Evolutionary conservation across 2,888 invertebrate species (phyloP).

Genomic region (Limnephilus lunatus): DNA sequence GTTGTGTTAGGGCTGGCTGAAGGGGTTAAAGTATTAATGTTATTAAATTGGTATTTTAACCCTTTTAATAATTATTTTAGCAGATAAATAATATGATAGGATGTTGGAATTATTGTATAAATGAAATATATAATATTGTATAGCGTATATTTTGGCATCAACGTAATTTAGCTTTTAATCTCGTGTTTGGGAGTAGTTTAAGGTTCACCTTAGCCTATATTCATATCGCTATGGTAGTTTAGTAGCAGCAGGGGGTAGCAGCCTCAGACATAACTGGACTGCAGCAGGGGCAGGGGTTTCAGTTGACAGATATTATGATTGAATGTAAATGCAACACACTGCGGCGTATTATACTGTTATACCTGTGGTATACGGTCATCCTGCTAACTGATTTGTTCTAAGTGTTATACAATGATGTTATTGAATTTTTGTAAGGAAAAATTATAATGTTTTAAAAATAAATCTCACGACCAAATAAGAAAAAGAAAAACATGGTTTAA

Average conservation of each 20-base stretch:
- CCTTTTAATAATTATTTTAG: constrained; percentile 40
- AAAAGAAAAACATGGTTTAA: constrained; percentile 45
- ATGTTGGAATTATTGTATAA: constrained; percentile 29
- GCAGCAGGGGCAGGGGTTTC: constrained; percentile 45
- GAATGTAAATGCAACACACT: not conserved
- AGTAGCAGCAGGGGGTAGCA: not conserved
- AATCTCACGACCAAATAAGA: constrained; percentile 61
- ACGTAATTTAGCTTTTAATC: constrained; percentile 29
- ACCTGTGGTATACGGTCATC: constrained; percentile 51
- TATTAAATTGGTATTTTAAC: constrained; percentile 40
- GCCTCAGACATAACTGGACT: constrained; percentile 36
- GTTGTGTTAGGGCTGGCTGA: constrained; percentile 46
- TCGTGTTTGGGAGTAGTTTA: constrained; percentile 2
- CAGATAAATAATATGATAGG: constrained; percentile 10
- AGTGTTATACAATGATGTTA: constrained; percentile 62
- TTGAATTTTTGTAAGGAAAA: constrained; percentile 58
- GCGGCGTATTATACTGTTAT: constrained; percentile 53
- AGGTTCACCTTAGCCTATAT: not conserved
- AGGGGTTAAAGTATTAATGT: constrained; percentile 44
- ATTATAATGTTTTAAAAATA: constrained; percentile 59
- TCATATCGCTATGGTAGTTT: constrained; percentile 4
- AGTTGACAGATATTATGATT: constrained; percentile 38
- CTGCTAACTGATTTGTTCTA: constrained; percentile 59
- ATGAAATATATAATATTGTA: constrained; percentile 43
- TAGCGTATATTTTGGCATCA: constrained; percentile 43